Evolutionary conservation across 2,888 invertebrate genomes (phyloP).

Genomic region (Drosophila ezoana): DNA sequence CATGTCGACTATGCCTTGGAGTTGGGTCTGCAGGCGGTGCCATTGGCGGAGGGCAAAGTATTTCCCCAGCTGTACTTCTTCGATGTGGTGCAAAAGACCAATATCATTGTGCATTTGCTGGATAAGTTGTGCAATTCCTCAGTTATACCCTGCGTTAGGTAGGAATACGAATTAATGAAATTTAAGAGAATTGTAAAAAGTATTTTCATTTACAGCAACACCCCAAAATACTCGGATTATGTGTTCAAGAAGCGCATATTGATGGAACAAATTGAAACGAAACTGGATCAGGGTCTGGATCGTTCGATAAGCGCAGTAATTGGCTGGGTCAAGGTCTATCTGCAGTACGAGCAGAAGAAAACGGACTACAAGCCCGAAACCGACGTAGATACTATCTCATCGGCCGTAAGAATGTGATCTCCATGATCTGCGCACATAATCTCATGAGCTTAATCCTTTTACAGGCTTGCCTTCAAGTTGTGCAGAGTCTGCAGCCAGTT

Average conservation of each 20-base stretch:
- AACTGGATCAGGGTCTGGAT: constrained; percentile 95
- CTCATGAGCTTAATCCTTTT: constrained; percentile 46
- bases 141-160: constrained; percentile 94
- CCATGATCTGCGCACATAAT: not conserved
- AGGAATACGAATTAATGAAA: constrained; percentile 84
- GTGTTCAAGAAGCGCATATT: constrained; percentile 93
- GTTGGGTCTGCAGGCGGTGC: constrained; percentile 94
- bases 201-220: constrained; percentile 87
- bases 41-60: constrained; percentile 94
- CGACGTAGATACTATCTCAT: constrained; percentile 93
- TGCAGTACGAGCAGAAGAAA: constrained; percentile 97
- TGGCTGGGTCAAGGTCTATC: constrained; percentile 95
- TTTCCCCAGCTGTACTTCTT: constrained; percentile 97
- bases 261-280: constrained; percentile 95
- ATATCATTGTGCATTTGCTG: constrained; percentile 95
- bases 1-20: constrained; percentile 99
- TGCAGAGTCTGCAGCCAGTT: constrained; percentile 91
- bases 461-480: constrained; percentile 93
- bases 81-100: constrained; percentile 95
- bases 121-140: constrained; percentile 97
- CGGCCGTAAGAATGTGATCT: constrained; percentile 87
- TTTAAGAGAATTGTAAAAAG: not conserved
- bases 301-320: constrained; percentile 94
- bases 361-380: constrained; percentile 96
- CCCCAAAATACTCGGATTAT: constrained; percentile 95